Conservation (phyloP, 1,140 invertebrate species). For the Cherax quadricarinatus region DNA sequence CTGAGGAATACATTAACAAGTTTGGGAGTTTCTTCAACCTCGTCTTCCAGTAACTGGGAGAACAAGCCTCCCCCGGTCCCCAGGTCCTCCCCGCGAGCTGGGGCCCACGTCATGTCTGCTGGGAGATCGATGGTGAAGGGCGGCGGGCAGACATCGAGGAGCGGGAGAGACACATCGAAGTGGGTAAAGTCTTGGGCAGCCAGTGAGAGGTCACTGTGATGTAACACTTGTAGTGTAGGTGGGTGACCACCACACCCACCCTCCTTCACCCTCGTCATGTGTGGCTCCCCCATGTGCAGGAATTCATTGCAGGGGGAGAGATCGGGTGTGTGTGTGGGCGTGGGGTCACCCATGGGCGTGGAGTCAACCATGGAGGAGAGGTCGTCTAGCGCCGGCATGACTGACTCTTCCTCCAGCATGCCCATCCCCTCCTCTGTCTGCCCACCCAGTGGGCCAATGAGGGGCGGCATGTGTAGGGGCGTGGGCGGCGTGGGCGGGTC, state of each 20-base stretch:
- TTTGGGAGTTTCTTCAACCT: constrained; percentile 29
- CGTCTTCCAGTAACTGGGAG: constrained; percentile 54
- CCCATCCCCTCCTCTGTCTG: neutral
- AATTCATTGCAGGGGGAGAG: neutral
- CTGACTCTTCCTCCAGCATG: neutral
- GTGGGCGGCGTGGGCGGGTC: constrained; percentile 47
- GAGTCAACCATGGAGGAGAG: neutral
- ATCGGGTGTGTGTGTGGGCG: neutral
- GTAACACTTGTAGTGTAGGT: neutral
- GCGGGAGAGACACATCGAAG: neutral
- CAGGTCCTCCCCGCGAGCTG: constrained; percentile 21
- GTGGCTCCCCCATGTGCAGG: neutral
- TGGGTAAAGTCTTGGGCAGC: neutral
- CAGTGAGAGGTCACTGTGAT: neutral
- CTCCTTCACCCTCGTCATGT: neutral
- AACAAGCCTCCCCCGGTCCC: constrained; percentile 42
- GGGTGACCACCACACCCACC: neutral
- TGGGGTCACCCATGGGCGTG: too few species aligned
- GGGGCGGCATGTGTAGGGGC: neutral
- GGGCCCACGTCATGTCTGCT: constrained; percentile 54
- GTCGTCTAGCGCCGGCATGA: neutral
- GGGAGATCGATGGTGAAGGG: constrained; percentile 38
- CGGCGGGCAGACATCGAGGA: constrained; percentile 1
- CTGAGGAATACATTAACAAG: constrained; percentile 64
- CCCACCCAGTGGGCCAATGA: neutral